Percentiles rank a stretch among this genome's conserved stretches.
Evolutionary conservation across 1,140 invertebrate genomes (phyloP).

Genomic region (Berghia stephanieae): DNA sequence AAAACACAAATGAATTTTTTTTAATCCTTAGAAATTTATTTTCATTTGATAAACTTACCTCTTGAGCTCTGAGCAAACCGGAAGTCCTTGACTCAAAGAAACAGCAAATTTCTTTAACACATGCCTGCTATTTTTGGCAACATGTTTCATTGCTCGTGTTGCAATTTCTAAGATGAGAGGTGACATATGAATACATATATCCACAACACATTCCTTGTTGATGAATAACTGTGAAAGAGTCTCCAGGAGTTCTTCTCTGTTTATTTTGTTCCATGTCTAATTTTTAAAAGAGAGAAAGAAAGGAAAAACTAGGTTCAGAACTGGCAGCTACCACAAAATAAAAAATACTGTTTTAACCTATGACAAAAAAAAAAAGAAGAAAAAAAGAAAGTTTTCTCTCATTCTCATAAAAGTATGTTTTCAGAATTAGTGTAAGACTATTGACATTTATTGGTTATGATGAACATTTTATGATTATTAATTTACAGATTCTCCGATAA

Average conservation of each 20-base stretch:
- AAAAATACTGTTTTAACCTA: not conserved
- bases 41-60: constrained; percentile 32
- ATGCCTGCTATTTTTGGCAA: constrained; percentile 24
- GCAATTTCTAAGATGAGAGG: constrained; percentile 48
- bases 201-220: constrained; percentile 38
- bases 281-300: not conserved
- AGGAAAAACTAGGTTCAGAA: not conserved
- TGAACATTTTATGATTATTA: not conserved
- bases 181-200: constrained; percentile 40
- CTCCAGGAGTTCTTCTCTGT: constrained; percentile 39
- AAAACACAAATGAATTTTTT: not conserved
- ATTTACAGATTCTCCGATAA: not conserved
- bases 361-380: not conserved
- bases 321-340: not conserved
- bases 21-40: not conserved
- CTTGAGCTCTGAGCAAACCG: constrained; percentile 39
- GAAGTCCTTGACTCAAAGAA: constrained; percentile 41
- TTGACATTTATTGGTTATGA: not conserved
- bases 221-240: constrained; percentile 44
- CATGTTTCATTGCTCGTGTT: constrained; percentile 31
- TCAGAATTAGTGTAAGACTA: not conserved
- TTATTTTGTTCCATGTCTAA: constrained; percentile 51
- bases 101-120: constrained; percentile 41
- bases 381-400: constrained; percentile 5
- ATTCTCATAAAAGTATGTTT: constrained; percentile 26